Base-by-base conservation (phyloP, 2,797 vertebrate genomes). In the Alosa sapidissima region DNA sequence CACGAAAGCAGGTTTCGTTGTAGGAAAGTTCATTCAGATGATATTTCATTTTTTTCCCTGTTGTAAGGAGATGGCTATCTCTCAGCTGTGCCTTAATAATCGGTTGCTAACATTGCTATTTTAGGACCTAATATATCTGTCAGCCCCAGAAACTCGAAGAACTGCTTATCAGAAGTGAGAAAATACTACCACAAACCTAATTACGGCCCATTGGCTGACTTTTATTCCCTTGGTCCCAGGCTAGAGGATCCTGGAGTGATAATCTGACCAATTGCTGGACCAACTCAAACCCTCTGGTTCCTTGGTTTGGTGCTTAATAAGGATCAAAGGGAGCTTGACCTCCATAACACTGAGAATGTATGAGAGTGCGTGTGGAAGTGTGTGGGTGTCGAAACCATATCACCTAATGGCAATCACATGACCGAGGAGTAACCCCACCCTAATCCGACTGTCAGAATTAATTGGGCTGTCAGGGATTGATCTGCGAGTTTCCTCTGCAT, bases 381-480 rank as follows among this genome's bases (percentile, higher is more conserved):
- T 85, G 81, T 86, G 85, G 85, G 85, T 86, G 91, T 91, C 89
- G 84, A 91, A 92, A 90, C 90, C 89, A 89, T 93, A 94, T 93
- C 92, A 92, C 90, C 93, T 90, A 93, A 92, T 89, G 90, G 89
- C 88, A 90, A 90, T 94, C 93, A 94, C 84, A 88, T 94, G 93
- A 93, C 90, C 91, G 51, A 90, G 90, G 91, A 95, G 92, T 92
- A 91, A 92, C 89, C 86, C 90, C 89, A 87, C 85, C 91, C 91
- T 94, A 94, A 94, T 94, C 92, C 93, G 89, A 89, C 93, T 94
- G 94, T 94, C 93, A 94, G 89, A 88, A 90, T 90, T 93, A 95
- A 95, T 95, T 95, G 93, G 92, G 87, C 91, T 91, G 90, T 28
- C 87, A 91, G 91, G 91, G 91, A 93, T 93, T 94, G 91, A 93